Evolutionary conservation across 2,113 vertebrate genomes (phyloP).

Genomic region (Hippocampus abdominalis): DNA sequence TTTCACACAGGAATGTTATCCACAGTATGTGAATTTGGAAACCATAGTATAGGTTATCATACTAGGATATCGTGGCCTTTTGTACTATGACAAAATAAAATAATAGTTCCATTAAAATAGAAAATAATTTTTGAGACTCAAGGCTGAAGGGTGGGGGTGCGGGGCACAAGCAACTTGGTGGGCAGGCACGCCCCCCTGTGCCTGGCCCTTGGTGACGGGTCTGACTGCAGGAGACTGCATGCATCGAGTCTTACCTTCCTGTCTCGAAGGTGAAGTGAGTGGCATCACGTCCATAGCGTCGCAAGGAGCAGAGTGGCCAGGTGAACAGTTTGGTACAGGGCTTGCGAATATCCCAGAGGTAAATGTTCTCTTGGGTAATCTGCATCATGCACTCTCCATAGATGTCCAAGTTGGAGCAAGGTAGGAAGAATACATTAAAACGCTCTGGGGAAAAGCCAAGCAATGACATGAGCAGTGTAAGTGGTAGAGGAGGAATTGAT

Average conservation of each 20-base stretch:
- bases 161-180: too few species aligned
- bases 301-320: conserved; percentile 91
- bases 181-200: too few species aligned
- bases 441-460: conserved; percentile 73
- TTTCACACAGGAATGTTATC: too few species aligned
- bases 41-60: too few species aligned
- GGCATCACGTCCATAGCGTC: conserved; percentile 88
- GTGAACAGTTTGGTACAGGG: conserved; percentile 89
- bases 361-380: conserved; percentile 96
- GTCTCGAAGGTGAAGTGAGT: conserved; percentile 95
- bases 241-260: conserved; percentile 74
- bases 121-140: too few species aligned
- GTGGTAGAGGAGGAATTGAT: neutral
- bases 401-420: conserved; percentile 90
- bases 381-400: conserved; percentile 96
- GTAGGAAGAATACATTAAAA: conserved; percentile 91
- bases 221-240: neutral
- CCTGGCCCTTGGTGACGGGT: too few species aligned
- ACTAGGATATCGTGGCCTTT: too few species aligned
- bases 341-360: conserved; percentile 96
- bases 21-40: too few species aligned
- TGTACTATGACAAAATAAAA: too few species aligned
- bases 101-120: too few species aligned
- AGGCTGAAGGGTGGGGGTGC: too few species aligned
- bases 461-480: neutral